Evolutionary conservation across 2,113 vertebrate species (phyloP).

Genomic region (Labeo rohita): DNA sequence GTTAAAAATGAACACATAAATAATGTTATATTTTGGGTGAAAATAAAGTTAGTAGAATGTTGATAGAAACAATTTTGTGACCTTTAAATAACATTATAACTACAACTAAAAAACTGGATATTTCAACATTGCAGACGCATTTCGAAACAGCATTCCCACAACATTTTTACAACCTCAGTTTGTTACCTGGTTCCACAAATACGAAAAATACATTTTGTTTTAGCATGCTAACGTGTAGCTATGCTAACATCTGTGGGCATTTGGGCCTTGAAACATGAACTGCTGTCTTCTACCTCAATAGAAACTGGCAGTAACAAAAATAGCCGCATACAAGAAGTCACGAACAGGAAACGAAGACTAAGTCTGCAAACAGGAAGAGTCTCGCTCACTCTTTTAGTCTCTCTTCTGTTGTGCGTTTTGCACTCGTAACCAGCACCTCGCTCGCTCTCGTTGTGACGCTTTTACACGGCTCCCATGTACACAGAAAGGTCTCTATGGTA

Average conservation of each 20-base stretch:
- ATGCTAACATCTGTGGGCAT: not conserved
- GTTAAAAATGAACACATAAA: too few species aligned
- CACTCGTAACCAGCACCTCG: slow-evolving; percentile 14
- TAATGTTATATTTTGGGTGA: too few species aligned
- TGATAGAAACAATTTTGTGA: too few species aligned
- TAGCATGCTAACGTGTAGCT: not conserved
- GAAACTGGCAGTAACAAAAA: slow-evolving; percentile 45
- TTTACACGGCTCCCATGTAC: slow-evolving; percentile 31
- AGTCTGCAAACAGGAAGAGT: slow-evolving; percentile 54
- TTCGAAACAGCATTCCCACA: too few species aligned
- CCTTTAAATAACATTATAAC: too few species aligned
- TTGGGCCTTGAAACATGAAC: not conserved
- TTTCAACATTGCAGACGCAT: too few species aligned
- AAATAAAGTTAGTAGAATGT: too few species aligned
- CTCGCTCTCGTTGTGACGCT: not conserved
- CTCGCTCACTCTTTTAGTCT: slow-evolving; percentile 33
- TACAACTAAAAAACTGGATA: too few species aligned
- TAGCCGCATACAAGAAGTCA: slow-evolving; percentile 48
- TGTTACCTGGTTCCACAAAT: not conserved
- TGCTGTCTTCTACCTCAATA: slow-evolving; percentile 30
- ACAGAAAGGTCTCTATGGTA: slow-evolving; percentile 39
- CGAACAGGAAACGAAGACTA: slow-evolving; percentile 55
- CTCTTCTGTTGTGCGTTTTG: slow-evolving; percentile 1
- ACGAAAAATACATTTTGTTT: not conserved
- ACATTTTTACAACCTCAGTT: too few species aligned